Base-by-base conservation (phyloP, 2,888 invertebrate species). In the Chrysolina americana region DNA sequence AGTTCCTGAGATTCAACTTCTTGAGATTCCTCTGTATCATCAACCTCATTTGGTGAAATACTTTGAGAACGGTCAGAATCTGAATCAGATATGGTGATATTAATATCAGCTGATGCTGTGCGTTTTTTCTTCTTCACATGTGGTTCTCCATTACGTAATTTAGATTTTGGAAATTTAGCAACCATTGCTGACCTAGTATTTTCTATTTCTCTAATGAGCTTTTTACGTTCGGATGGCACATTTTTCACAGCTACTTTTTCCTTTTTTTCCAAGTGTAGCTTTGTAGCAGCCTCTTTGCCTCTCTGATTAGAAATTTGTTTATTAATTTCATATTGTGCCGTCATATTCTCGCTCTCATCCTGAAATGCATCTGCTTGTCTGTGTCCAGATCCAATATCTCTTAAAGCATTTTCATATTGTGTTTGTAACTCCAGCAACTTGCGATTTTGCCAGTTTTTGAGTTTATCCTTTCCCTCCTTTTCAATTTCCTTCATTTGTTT, bases 371-470 rank as follows among this genome's bases (percentile, higher is more conserved):
- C 84, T 41, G 91, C 90, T 64, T 88, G 85, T 17, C 83, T 84
- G 80, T 91, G 91, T 0, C 89, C 91, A 23, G 87, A 81, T 2
- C 91, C 91, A 56, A 91, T 88, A 79, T 90, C 89, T 76, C 88
- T 87, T 75, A 90, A 82, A 74, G 89, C 89, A 70, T 90, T 89
- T 71, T 88, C 85, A 81, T 90, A 90, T 73, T 90, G 89, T 72
- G 88, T 87, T 81, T 90, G 90, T n/a, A 90, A 82, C 44, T 88
- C 88, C 74, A 89, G 79, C 15, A 91, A 83, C 81, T 89, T 89
- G 73, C 88, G 87, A 78, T 90, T 88, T 76, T 91, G 89, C 86
- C 90, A 88, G 78, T 89, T 88, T 77, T 89, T 88, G n/a, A 91
- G 80, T 78, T 91, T 90, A 47, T 89, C 85, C 68, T 88, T 88